Evolutionary conservation across 2,888 invertebrate genomes (phyloP).

Genomic region (Tetragnatha montana): DNA sequence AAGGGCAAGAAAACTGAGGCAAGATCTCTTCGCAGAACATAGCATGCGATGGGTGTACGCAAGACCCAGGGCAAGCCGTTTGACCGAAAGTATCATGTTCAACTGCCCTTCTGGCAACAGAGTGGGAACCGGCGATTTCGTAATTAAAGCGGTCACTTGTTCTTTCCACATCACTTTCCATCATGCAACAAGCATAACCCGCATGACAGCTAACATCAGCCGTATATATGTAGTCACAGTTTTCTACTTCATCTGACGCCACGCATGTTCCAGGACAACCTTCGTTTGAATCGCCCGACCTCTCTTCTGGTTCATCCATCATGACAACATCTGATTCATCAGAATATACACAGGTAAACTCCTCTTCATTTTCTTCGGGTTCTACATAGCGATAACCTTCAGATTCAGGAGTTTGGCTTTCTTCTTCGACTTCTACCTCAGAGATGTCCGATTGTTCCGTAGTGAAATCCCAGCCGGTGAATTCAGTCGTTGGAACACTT

Average conservation of each 20-base stretch:
- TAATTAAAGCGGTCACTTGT: not conserved
- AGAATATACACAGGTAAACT: not conserved
- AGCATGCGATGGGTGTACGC: slow-evolving; percentile 89
- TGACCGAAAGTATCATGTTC: not conserved
- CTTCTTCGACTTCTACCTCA: not conserved
- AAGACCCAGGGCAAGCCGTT: slow-evolving; percentile 86
- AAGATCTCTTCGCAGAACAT: slow-evolving; percentile 85
- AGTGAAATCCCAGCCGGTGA: not conserved
- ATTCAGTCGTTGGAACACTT: slow-evolving; percentile 4
- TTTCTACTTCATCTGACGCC: not conserved
- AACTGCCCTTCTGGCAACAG: not conserved
- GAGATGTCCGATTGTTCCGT: not conserved
- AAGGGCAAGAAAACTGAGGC: slow-evolving; percentile 23
- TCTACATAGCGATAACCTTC: not conserved
- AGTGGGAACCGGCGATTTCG: not conserved
- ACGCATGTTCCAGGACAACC: slow-evolving; percentile 34
- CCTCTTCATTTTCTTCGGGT: not conserved
- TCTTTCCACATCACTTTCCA: not conserved
- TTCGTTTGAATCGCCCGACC: not conserved
- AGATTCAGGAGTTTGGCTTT: not conserved
- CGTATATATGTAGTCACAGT: not conserved
- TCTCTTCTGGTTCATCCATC: not conserved
- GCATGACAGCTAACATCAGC: not conserved
- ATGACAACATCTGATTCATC: not conserved
- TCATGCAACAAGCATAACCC: slow-evolving; percentile 8